Evolutionary conservation across 2,113 vertebrate genomes (phyloP).

Genomic region (Cacatua alba): DNA sequence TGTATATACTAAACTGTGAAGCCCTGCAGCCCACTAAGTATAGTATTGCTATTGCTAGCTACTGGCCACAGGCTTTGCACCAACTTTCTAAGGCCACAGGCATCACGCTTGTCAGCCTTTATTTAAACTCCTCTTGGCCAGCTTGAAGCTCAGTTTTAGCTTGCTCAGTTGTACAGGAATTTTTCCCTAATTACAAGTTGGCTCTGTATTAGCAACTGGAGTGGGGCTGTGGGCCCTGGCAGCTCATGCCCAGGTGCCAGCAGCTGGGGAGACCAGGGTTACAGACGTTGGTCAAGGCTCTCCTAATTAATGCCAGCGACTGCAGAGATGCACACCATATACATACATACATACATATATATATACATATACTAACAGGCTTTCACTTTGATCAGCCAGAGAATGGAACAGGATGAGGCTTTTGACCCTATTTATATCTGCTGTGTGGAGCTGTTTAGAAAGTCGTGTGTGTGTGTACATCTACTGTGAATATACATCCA

Average conservation of each 20-base stretch:
- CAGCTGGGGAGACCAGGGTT: accelerated
- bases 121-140: neutral
- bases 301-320: accelerated
- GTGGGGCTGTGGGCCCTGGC: neutral
- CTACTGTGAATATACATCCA: accelerated
- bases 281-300: neutral
- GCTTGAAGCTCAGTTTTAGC: neutral
- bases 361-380: neutral
- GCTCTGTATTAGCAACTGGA: neutral
- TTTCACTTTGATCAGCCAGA: neutral
- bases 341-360: accelerated
- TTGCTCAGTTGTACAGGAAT: neutral
- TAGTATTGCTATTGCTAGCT: neutral
- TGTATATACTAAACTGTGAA: accelerated
- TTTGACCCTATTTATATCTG: neutral
- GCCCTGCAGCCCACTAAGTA: neutral
- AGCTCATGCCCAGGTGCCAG: accelerated
- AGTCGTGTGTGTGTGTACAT: too few relatives aligned
- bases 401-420: neutral
- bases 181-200: neutral
- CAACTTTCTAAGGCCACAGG: neutral
- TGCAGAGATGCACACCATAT: accelerated
- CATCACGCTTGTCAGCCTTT: neutral
- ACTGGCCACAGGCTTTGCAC: neutral
- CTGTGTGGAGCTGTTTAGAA: neutral